These are phyloP conservation scores for Scophthalmus maximus DNA, from an alignment of 2,113 vertebrate species.

Conservation along the genomic window DNA sequence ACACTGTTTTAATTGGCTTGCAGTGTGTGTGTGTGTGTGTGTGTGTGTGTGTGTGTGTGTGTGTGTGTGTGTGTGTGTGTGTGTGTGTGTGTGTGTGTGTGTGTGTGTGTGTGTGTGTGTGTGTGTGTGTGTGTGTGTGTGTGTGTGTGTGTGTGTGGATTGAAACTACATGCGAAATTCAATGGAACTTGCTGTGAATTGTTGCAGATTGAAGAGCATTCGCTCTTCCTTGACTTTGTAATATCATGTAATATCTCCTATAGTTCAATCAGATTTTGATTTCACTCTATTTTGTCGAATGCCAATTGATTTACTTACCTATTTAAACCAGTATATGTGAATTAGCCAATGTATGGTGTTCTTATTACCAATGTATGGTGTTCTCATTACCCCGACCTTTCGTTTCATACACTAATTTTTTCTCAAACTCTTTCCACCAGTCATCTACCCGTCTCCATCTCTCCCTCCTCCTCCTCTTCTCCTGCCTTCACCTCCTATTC, in stretches of 20 bases:
- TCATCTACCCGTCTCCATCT: conserved; percentile 1
- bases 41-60: conserved; percentile 15
- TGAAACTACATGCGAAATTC: conserved; percentile 14
- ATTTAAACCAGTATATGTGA: not conserved
- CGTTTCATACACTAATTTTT: conserved; percentile 2
- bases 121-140: conserved; percentile 18
- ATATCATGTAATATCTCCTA: conserved; percentile 6
- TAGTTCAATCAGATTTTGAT: conserved; percentile 18
- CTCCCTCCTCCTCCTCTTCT: not conserved
- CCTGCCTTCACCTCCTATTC: conserved; percentile 15
- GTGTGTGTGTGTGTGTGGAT: conserved; percentile 13
- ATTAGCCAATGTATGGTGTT: not conserved
- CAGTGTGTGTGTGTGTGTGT: conserved; percentile 15
- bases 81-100: conserved; percentile 2
- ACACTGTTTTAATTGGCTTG: conserved; percentile 68
- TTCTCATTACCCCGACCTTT: not conserved
- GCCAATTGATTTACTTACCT: not conserved
- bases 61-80: conserved; percentile 22
- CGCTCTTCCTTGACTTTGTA: not conserved
- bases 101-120: conserved; percentile 20
- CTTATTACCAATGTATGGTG: no score
- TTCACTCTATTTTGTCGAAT: no score
- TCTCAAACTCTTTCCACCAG: not conserved
- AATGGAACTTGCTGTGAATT: conserved; percentile 19
- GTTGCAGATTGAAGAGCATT: conserved; percentile 31